These are phyloP conservation scores for Platycnemis pennipes DNA, from an alignment of 2,888 invertebrate genomes.

Conservation along the genomic window DNA sequence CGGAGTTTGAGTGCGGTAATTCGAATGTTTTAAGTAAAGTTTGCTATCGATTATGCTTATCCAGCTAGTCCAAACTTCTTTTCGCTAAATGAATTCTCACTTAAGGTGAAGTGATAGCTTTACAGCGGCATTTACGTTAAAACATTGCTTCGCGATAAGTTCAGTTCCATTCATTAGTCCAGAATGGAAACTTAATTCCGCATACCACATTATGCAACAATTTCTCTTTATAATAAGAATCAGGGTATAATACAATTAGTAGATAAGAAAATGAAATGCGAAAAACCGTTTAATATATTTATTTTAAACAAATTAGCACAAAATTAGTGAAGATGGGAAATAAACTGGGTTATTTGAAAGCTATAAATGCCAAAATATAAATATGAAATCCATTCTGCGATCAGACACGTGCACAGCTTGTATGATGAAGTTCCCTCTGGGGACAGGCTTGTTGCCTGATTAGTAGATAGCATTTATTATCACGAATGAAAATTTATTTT, in stretches of 20 bases:
- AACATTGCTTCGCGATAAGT: neutral
- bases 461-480: neutral
- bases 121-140: too few relatives aligned
- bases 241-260: too few relatives aligned
- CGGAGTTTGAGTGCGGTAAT: too few relatives aligned
- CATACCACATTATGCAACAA: too few relatives aligned
- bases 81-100: too few relatives aligned
- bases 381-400: neutral
- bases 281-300: slow-evolving; percentile 16
- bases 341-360: slow-evolving; percentile 44
- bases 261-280: neutral
- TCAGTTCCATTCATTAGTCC: neutral
- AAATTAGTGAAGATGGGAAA: slow-evolving; percentile 37
- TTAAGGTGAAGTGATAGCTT: too few relatives aligned
- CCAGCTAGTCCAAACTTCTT: too few relatives aligned
- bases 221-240: too few relatives aligned
- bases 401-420: slow-evolving; percentile 13
- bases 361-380: slow-evolving; percentile 64
- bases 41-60: too few relatives aligned
- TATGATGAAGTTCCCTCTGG: neutral
- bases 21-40: too few relatives aligned
- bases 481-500: slow-evolving; percentile 71
- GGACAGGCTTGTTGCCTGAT: neutral
- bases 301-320: slow-evolving; percentile 59
- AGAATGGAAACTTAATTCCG: neutral